phyloP scores from a whole-genome alignment of 2,797 vertebrate species.

The Morelia viridis region DNA sequence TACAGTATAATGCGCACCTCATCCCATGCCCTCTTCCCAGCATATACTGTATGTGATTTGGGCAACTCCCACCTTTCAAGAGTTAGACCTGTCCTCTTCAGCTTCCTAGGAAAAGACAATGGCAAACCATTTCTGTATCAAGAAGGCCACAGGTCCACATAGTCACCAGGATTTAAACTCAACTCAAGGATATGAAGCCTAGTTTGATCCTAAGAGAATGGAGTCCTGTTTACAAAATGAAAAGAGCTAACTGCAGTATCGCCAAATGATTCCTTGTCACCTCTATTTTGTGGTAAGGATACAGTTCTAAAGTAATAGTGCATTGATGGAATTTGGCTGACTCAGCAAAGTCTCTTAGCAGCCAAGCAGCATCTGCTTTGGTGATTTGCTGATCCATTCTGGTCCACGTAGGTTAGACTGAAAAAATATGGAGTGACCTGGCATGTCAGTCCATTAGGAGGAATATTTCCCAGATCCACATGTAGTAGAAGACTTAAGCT shows the following conservation, averaged over 20 bases:
- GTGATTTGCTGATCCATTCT: neutral
- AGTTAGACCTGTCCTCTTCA: neutral
- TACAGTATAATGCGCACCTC: neutral
- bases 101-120: neutral
- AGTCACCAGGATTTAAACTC: neutral
- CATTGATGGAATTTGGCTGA: neutral
- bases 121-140: neutral
- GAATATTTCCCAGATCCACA: neutral
- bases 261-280: neutral
- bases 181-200: neutral
- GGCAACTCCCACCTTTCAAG: neutral
- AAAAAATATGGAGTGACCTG: neutral
- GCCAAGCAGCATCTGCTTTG: neutral
- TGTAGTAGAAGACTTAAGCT: neutral
- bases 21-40: neutral
- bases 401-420: neutral
- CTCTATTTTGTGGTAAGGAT: neutral
- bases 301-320: neutral
- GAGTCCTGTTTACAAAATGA: neutral
- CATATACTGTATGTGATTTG: neutral
- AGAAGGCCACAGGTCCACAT: neutral
- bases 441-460: neutral
- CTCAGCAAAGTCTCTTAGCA: neutral
- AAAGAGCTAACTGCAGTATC: neutral
- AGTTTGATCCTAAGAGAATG: neutral